phyloP scores from a whole-genome alignment of 2,113 vertebrate species.

The Cyanoramphus novaezelandiae region DNA sequence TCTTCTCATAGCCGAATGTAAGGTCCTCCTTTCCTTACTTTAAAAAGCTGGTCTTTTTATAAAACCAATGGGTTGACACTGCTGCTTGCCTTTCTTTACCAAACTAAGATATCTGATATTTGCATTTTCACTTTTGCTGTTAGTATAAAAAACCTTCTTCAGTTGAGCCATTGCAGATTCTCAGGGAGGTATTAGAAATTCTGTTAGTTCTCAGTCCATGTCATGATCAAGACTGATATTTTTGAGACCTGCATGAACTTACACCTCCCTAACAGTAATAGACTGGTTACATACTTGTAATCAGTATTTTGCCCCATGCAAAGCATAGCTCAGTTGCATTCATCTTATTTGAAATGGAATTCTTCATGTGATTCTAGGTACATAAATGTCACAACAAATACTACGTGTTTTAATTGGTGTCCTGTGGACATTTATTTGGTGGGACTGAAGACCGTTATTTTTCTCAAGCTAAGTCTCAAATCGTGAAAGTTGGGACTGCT shows the following conservation, averaged over 20 bases:
- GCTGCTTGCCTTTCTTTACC: neutral
- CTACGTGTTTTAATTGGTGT: neutral
- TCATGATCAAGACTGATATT: neutral
- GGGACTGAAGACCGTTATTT: neutral
- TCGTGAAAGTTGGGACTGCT: neutral
- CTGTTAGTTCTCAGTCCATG: accelerated
- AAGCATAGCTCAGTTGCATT: neutral
- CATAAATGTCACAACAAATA: neutral
- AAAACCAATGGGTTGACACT: neutral
- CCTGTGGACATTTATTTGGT: neutral
- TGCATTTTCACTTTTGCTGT: neutral
- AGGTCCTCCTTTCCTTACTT: neutral
- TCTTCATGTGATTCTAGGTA: neutral
- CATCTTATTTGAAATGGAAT: neutral
- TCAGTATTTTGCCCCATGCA: neutral
- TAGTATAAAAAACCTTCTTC: neutral
- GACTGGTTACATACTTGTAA: neutral
- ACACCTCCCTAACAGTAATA: neutral
- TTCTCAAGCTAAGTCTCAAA: neutral
- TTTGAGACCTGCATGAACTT: neutral
- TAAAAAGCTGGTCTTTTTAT: neutral
- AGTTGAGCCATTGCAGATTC: neutral
- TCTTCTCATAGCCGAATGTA: neutral
- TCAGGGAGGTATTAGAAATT: neutral
- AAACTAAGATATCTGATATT: neutral